phyloP scores from a whole-genome alignment of 2,113 vertebrate genomes.

The Nicator chloris region DNA sequence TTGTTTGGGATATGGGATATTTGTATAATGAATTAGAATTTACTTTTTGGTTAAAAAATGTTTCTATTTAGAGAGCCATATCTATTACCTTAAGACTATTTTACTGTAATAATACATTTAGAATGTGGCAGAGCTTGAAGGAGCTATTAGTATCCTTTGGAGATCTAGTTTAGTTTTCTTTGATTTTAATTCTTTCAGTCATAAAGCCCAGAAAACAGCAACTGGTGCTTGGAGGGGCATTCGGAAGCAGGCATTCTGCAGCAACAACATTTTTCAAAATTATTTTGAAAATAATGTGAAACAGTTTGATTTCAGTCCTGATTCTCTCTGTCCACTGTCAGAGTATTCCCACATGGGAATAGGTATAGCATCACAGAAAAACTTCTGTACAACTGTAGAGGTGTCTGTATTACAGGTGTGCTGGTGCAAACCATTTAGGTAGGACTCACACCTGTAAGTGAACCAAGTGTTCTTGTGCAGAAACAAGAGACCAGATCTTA shows the following conservation, averaged over 20 bases:
- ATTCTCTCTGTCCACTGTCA: background rate
- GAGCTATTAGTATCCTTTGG: background rate
- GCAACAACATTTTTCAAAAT: too few species aligned
- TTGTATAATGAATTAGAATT: background rate
- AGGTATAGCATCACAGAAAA: background rate
- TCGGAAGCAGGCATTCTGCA: background rate
- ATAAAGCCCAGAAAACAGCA: conserved; percentile 18
- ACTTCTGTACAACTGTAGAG: background rate
- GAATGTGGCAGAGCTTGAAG: background rate
- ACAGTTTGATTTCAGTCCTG: background rate
- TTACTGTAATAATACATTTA: background rate
- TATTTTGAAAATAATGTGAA: background rate
- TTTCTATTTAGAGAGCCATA: background rate
- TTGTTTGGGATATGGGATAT: background rate
- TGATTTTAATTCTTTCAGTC: conserved; percentile 41
- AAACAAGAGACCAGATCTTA: background rate
- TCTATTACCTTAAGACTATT: background rate
- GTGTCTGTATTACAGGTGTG: background rate
- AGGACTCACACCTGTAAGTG: background rate
- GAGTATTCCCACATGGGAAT: background rate
- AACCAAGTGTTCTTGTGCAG: background rate
- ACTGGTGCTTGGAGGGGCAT: background rate
- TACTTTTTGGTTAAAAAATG: background rate
- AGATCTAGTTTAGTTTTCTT: conserved; percentile 5
- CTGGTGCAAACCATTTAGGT: background rate